Percentiles rank a stretch among this genome's conserved stretches.
These are phyloP conservation scores for Boloria euphrosyne DNA, from an alignment of 2,888 invertebrate species.

Conservation along the genomic window DNA sequence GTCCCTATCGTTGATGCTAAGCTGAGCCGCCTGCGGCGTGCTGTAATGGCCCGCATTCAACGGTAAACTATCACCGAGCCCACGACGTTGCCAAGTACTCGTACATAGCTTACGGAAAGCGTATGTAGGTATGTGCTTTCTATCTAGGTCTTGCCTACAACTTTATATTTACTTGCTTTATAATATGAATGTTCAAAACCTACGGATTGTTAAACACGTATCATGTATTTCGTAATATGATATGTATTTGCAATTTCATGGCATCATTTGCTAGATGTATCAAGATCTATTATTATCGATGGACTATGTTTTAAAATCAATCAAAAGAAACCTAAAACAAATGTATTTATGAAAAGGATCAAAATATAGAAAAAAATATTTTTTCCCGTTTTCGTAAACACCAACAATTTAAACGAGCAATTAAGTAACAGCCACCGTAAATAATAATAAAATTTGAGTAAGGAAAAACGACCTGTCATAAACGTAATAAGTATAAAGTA, in stretches of 20 bases:
- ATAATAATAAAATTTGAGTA: slow-evolving; percentile 17
- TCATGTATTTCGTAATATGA: no score
- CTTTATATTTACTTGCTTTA: slow-evolving; percentile 8
- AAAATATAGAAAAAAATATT: slow-evolving; percentile 6
- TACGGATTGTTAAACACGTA: no score
- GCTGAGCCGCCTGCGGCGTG: slow-evolving; percentile 22
- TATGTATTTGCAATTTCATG: no score
- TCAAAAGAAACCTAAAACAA: no score
- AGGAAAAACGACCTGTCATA: slow-evolving; percentile 11
- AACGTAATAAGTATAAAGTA: slow-evolving; percentile 15
- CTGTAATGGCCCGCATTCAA: slow-evolving; percentile 33
- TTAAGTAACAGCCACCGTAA: slow-evolving; percentile 13
- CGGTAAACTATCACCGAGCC: slow-evolving; percentile 34
- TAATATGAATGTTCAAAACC: background rate
- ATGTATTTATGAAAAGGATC: background rate
- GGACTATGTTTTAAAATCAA: no score
- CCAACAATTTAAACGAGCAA: slow-evolving; percentile 9
- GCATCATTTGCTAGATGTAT: no score
- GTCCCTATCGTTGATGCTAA: slow-evolving; percentile 21
- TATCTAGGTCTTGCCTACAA: slow-evolving; percentile 10
- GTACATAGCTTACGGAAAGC: slow-evolving; percentile 19
- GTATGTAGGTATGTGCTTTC: background rate
- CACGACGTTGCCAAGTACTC: slow-evolving; percentile 22
- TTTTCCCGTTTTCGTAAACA: slow-evolving; percentile 5
- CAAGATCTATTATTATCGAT: no score